A percentile compares a stretch with the other conserved stretches of the same genome.
Evolutionary conservation across 2,113 vertebrate genomes (phyloP).

Genomic region (Stigmatopora argus): DNA sequence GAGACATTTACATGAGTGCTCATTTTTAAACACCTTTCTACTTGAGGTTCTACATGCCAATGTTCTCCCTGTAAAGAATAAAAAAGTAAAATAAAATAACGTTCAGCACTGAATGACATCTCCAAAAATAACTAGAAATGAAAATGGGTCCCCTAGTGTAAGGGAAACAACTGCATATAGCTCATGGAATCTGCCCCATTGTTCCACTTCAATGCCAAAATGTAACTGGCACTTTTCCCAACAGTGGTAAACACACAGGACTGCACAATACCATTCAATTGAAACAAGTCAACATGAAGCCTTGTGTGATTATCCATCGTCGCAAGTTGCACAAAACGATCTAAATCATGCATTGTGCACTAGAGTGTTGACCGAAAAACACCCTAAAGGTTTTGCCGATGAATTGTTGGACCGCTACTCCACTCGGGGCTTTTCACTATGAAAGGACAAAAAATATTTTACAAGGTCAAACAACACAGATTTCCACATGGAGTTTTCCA

Average conservation of each 20-base stretch:
- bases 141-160: conserved; percentile 47
- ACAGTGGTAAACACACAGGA: conserved; percentile 53
- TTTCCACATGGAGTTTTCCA: conserved; percentile 7
- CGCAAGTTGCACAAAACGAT: neutral
- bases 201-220: conserved; percentile 56
- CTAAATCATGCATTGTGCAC: conserved; percentile 23
- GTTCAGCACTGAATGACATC: conserved; percentile 38
- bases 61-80: conserved; percentile 35
- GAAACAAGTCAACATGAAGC: conserved; percentile 48
- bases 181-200: conserved; percentile 67
- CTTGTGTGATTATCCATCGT: conserved; percentile 47
- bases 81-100: conserved; percentile 36
- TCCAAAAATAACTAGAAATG: conserved; percentile 54
- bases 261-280: conserved; percentile 51
- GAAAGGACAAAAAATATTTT: neutral
- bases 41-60: conserved; percentile 12
- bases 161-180: conserved; percentile 59
- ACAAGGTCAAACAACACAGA: neutral
- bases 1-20: conserved; percentile 7
- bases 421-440: neutral
- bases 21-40: conserved; percentile 17
- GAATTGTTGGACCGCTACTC: neutral
- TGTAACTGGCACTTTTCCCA: conserved; percentile 62
- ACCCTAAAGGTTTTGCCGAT: neutral
- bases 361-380: neutral